Evolutionary conservation across 2,888 invertebrate species (phyloP).

Genomic region (Lumbricus terrestris): DNA sequence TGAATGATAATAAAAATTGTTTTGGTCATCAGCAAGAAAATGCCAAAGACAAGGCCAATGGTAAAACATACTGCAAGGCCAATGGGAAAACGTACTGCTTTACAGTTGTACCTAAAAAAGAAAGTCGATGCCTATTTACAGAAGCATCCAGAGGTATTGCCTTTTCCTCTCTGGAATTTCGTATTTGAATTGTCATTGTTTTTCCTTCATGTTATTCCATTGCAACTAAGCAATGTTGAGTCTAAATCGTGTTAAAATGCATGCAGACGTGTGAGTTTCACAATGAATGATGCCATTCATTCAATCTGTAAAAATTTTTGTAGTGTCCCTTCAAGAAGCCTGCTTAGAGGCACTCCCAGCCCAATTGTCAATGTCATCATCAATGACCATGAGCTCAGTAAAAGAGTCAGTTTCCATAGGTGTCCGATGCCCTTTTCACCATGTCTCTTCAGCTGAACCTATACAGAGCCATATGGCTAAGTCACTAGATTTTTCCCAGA

Average conservation of each 20-base stretch:
- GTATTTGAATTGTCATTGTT: not conserved
- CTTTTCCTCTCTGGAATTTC: not conserved
- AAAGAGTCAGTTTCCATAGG: too few relatives aligned
- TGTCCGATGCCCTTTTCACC: too few relatives aligned
- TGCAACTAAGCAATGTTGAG: not conserved
- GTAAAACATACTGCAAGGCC: not conserved
- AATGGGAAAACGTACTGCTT: not conserved
- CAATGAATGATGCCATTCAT: not conserved
- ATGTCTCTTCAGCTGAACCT: too few relatives aligned
- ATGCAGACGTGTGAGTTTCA: not conserved
- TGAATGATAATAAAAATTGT: too few relatives aligned
- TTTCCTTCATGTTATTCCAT: not conserved
- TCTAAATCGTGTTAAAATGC: not conserved
- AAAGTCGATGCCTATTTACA: not conserved
- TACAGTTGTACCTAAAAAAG: not conserved
- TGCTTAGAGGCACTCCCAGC: too few relatives aligned
- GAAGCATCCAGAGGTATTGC: not conserved
- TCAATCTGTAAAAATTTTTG: too few relatives aligned
- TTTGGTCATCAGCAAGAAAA: not conserved
- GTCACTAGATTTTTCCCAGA: too few relatives aligned
- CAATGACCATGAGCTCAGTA: too few relatives aligned
- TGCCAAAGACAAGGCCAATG: not conserved
- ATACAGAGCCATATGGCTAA: too few relatives aligned
- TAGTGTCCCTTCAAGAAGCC: not conserved
- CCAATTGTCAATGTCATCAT: too few relatives aligned